phyloP scores from a whole-genome alignment of 1,140 invertebrate genomes.

The Antheraea mylitta region DNA sequence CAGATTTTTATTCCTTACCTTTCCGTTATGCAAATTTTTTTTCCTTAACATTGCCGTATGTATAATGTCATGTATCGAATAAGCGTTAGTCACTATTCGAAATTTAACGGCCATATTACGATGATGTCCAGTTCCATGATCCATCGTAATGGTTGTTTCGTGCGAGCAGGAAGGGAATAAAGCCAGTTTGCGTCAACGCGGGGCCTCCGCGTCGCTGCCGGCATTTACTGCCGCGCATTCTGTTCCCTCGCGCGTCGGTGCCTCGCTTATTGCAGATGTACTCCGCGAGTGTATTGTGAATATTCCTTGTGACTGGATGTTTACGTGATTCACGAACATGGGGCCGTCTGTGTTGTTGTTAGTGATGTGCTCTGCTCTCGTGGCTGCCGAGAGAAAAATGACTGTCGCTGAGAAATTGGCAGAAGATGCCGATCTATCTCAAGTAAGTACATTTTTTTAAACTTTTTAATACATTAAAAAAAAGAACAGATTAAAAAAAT shows the following conservation, averaged over 20 bases:
- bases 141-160: conserved; percentile 31
- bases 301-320: conserved; percentile 39
- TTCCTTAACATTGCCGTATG: neutral
- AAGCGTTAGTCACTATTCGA: conserved; percentile 15
- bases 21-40: too few relatives aligned
- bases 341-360: conserved; percentile 58
- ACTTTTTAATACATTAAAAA: conserved; percentile 15
- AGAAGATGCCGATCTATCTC: conserved; percentile 62
- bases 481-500: too few relatives aligned
- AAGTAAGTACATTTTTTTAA: conserved; percentile 46
- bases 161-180: conserved; percentile 53
- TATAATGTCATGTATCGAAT: neutral
- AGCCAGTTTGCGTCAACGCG: conserved; percentile 42
- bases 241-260: conserved; percentile 36
- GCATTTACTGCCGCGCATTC: conserved; percentile 56
- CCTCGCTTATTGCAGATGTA: conserved; percentile 33
- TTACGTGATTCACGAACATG: conserved; percentile 46
- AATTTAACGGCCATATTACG: conserved; percentile 36
- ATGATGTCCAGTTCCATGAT: conserved; percentile 53
- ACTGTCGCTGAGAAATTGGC: conserved; percentile 64
- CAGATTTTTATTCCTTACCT: too few relatives aligned
- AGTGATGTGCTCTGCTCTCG: conserved; percentile 46
- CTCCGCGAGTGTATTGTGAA: conserved; percentile 61
- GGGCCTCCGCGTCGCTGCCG: conserved; percentile 43
- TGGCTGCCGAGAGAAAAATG: conserved; percentile 53